Conservation (phyloP, 2,113 vertebrate genomes). For the Cyphotilapia sp. region DNA sequence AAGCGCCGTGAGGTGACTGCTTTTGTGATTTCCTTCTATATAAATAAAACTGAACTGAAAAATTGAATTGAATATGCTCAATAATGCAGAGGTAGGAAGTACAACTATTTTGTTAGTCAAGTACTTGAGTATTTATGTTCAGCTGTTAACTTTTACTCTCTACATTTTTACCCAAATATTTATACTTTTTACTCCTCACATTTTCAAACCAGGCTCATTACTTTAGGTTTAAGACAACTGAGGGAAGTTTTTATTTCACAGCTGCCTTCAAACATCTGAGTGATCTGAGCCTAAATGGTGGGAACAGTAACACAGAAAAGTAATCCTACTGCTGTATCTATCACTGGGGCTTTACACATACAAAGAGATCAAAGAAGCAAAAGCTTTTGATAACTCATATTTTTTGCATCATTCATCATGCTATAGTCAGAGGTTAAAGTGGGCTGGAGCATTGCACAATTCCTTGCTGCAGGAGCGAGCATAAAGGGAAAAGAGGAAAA, state of each 20-base stretch:
- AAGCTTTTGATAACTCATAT: background rate
- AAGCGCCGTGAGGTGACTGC: background rate
- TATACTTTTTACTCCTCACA: background rate
- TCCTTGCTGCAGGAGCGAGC: background rate
- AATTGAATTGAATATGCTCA: background rate
- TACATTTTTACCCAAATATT: background rate
- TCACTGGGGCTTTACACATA: background rate
- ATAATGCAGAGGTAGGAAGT: background rate
- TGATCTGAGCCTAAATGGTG: background rate
- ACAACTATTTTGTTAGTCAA: background rate
- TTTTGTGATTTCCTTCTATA: background rate
- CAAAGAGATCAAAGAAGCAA: background rate
- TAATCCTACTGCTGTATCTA: background rate
- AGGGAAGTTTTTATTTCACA: background rate
- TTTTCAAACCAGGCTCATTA: background rate
- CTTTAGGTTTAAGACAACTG: background rate
- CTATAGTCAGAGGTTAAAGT: background rate
- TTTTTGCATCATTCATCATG: background rate
- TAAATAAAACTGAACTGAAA: background rate
- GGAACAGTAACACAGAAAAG: background rate
- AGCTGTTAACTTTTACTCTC: background rate
- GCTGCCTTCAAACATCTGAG: rapidly evolving
- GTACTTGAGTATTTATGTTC: background rate
- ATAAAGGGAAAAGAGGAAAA: background rate
- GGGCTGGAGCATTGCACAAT: background rate